These are phyloP conservation scores for Sesia apiformis DNA, from an alignment of 2,888 invertebrate genomes.

Conservation along the genomic window DNA sequence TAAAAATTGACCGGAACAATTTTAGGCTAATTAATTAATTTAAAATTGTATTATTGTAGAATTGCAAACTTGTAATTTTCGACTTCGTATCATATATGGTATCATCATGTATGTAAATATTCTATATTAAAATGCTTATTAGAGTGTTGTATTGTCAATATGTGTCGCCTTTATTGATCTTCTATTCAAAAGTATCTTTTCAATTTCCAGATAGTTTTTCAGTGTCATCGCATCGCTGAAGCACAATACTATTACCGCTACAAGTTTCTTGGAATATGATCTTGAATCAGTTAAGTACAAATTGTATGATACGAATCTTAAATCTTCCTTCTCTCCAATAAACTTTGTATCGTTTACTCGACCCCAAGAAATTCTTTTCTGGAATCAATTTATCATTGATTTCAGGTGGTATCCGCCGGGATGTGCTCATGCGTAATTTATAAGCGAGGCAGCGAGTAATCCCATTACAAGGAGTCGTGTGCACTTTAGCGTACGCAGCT, in stretches of 20 bases:
- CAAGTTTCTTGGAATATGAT: neutral
- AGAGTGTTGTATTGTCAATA: no score
- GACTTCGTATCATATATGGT: no score
- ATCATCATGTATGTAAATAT: no score
- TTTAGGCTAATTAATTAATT: no score
- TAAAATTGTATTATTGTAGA: no score
- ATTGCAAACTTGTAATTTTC: no score
- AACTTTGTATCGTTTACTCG: neutral
- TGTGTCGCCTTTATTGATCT: no score
- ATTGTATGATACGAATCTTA: neutral
- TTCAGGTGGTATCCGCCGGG: slow-evolving; percentile 21
- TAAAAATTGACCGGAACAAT: no score
- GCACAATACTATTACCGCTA: neutral
- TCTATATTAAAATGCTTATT: no score
- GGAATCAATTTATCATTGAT: slow-evolving; percentile 23
- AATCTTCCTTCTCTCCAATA: neutral
- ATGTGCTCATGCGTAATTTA: slow-evolving; percentile 44
- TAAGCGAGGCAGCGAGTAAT: slow-evolving; percentile 38
- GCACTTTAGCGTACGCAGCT: slow-evolving; percentile 44
- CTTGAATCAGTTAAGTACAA: neutral
- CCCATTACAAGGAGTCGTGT: slow-evolving; percentile 27
- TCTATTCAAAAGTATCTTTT: neutral
- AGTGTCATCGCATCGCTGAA: neutral
- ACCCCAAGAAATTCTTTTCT: slow-evolving; percentile 3
- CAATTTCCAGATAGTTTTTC: neutral